Conservation (phyloP, 2,113 vertebrate genomes). For the Sturnus vulgaris region DNA sequence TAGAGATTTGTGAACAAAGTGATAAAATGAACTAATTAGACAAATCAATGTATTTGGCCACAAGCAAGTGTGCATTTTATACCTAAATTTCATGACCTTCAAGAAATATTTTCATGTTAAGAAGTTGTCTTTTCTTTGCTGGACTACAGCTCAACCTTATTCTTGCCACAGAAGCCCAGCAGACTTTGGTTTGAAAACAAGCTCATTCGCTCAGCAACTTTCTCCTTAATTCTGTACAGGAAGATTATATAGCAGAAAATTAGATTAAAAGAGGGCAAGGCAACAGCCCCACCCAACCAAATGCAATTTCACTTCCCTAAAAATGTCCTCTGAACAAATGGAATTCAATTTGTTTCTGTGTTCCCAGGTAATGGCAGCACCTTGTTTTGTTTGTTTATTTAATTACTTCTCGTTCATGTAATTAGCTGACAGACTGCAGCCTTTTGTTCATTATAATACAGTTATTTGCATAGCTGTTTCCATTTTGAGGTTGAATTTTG, state of each 20-base stretch:
- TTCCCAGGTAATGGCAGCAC: constrained; percentile 35
- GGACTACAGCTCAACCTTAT: background rate
- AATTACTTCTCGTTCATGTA: constrained; percentile 41
- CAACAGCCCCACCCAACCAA: constrained; percentile 1
- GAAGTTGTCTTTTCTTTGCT: background rate
- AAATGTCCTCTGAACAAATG: background rate
- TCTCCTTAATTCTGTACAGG: background rate
- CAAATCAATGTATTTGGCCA: background rate
- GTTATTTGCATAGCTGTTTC: constrained; percentile 36
- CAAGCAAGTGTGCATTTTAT: background rate
- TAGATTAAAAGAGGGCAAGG: background rate
- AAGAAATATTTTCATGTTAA: background rate
- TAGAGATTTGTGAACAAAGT: background rate
- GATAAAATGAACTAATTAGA: background rate
- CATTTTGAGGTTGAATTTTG: background rate
- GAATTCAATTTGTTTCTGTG: constrained; percentile 27
- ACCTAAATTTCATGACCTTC: background rate
- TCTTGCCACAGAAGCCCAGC: background rate
- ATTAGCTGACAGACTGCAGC: constrained; percentile 8
- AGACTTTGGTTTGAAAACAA: background rate
- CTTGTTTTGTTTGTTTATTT: constrained; percentile 34
- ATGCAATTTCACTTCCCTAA: background rate
- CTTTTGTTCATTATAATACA: constrained; percentile 1
- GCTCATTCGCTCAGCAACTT: background rate
- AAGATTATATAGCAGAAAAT: background rate